Evolutionary conservation across 2,113 vertebrate species (phyloP).

Genomic region (Nothobranchius kuhntae): DNA sequence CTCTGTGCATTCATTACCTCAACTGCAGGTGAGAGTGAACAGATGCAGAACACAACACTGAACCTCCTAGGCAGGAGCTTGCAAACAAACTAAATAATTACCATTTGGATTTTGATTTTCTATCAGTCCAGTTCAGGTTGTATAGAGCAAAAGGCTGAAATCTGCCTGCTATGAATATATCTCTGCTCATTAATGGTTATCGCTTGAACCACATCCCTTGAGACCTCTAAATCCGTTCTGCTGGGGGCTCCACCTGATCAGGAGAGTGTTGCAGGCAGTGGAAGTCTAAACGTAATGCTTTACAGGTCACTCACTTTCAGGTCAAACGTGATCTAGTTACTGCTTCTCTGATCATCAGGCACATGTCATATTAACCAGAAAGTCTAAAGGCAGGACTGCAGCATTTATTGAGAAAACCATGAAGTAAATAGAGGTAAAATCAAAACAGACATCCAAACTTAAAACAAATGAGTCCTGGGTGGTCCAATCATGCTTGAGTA

Average conservation of each 20-base stretch:
- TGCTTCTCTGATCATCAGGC: no score
- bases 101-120: slow-evolving; percentile 20
- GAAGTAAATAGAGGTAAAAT: no score
- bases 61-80: background rate
- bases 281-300: slow-evolving; percentile 16
- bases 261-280: slow-evolving; percentile 13
- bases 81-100: slow-evolving; percentile 20
- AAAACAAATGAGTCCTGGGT: no score
- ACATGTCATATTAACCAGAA: no score
- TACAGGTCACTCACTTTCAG: slow-evolving; percentile 2
- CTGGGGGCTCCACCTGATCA: background rate
- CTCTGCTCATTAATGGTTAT: slow-evolving; percentile 26
- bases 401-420: no score
- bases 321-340: no score
- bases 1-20: slow-evolving; percentile 24
- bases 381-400: no score
- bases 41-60: slow-evolving; percentile 12
- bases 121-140: slow-evolving; percentile 17
- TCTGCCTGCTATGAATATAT: slow-evolving; percentile 31
- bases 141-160: slow-evolving; percentile 15
- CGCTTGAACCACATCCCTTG: background rate
- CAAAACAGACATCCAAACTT: no score
- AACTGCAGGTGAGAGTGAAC: slow-evolving; percentile 11
- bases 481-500: no score
- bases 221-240: slow-evolving; percentile 8